These are phyloP conservation scores for Argya squamiceps DNA, from an alignment of 2,797 vertebrate genomes.

Conservation along the genomic window DNA sequence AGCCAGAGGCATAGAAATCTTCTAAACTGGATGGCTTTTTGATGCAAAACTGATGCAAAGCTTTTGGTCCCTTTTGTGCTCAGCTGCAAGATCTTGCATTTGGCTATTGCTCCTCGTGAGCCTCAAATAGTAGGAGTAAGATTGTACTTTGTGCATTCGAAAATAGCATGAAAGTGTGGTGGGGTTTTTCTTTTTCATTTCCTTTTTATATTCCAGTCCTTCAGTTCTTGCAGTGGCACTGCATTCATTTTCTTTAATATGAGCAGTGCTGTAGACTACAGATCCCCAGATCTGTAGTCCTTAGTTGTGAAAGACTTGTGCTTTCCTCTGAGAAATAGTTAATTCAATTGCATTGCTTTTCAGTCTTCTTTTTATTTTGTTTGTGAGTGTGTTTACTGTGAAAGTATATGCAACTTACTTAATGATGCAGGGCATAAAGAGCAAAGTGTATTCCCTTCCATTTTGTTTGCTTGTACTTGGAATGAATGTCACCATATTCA, in stretches of 20 bases:
- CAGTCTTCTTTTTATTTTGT: neutral
- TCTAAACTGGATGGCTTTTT: neutral
- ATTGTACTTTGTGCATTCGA: neutral
- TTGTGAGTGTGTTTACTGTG: neutral
- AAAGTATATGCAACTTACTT: neutral
- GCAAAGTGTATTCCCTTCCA: neutral
- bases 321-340: neutral
- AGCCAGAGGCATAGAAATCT: neutral
- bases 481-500: neutral
- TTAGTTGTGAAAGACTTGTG: neutral
- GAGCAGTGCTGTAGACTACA: neutral
- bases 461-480: neutral
- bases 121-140: neutral
- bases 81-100: neutral
- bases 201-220: neutral
- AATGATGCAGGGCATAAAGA: neutral
- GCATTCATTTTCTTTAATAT: neutral
- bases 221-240: neutral
- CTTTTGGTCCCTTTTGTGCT: neutral
- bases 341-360: neutral
- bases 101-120: accelerated
- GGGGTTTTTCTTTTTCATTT: neutral
- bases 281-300: neutral
- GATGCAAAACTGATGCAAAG: neutral
- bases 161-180: neutral